phyloP scores from a whole-genome alignment of 2,113 vertebrate genomes.

The Vicugna pacos region DNA sequence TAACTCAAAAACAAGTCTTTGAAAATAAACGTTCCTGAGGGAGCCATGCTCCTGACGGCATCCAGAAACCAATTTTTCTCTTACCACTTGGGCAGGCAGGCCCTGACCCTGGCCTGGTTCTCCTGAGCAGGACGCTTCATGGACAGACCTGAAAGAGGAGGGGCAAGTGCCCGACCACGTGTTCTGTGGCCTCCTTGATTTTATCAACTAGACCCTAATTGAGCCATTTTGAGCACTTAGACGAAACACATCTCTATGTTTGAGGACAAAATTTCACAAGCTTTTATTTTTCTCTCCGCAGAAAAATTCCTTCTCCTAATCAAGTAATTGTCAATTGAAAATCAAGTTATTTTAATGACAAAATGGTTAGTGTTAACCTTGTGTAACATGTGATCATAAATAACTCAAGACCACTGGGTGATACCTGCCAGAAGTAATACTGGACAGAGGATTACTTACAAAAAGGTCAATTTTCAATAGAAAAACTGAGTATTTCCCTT shows the following conservation, averaged over 20 bases:
- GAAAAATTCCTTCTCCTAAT: not conserved
- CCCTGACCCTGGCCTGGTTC: not conserved
- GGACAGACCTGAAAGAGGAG: accelerated
- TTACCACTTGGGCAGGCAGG: not conserved
- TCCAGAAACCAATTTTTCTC: not conserved
- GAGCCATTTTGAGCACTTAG: not conserved
- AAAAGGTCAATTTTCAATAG: conserved; percentile 23
- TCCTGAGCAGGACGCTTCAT: accelerated
- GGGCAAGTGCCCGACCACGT: not conserved
- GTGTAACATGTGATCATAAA: not conserved
- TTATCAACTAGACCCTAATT: not conserved
- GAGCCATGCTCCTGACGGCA: accelerated
- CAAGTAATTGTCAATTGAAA: not conserved
- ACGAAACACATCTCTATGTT: not conserved
- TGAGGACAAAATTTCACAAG: not conserved
- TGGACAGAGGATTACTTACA: not conserved
- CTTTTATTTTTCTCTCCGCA: not conserved
- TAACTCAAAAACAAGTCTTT: not conserved
- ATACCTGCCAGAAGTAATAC: not conserved
- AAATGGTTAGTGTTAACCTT: not conserved
- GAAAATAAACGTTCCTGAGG: not conserved
- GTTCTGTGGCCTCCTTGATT: not conserved
- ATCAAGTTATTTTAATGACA: not conserved
- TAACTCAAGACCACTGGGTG: not conserved
- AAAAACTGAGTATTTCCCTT: conserved; percentile 36